Evolutionary conservation across 2,113 vertebrate species (phyloP), one percentile per base, ranked within the genome.

Genomic region (Gopherus flavomarginatus): DNA sequence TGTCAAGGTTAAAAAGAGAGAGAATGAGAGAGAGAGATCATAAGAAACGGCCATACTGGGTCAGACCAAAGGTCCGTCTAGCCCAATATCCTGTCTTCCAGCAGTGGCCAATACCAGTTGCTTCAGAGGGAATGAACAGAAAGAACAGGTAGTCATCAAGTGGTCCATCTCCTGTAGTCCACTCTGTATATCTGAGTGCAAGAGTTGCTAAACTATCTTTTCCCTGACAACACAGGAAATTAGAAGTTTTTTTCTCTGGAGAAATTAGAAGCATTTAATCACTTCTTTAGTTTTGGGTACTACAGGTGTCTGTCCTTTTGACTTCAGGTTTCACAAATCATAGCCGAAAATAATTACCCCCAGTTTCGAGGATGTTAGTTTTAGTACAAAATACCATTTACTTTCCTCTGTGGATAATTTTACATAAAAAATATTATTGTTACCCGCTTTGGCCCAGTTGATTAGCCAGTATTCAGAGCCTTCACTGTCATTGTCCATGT

Each of bases 171-270:
- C 17, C 52, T 19, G 52, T 52, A 17, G 52, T 52, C 52, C 52
- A 52, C 52, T 52, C 16, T 6, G 79, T 81, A 29, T 50, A 47
- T 22, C 49, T 81, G 31, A 90, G 95, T 86, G 72, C 86, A 53
- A 92, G 82, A 95, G 86, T 72, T 88, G 56, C 62, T 81, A 93
- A 92, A 95, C 87, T 53, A 90, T 83, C 81, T 42, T 8, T 62
- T 29, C 84, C 90, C 27, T 44, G 52, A 35, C 44, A 72, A 94
- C 26, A 88, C 49, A 85, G 88, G 89, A 95, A 93, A 92, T 75
- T 35, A 82, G 84, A 93, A 85, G 35, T 90, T 49, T 10, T 89
- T 93, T 95, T 88, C 88, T 83, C 26, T 24, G 52, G 84, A 22
- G 83, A 90, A 50, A 92, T 84, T 79, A 27, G 90, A 94, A 86